Conservation (phyloP, 2,888 invertebrate species). For the Drosophila rellima region DNA sequence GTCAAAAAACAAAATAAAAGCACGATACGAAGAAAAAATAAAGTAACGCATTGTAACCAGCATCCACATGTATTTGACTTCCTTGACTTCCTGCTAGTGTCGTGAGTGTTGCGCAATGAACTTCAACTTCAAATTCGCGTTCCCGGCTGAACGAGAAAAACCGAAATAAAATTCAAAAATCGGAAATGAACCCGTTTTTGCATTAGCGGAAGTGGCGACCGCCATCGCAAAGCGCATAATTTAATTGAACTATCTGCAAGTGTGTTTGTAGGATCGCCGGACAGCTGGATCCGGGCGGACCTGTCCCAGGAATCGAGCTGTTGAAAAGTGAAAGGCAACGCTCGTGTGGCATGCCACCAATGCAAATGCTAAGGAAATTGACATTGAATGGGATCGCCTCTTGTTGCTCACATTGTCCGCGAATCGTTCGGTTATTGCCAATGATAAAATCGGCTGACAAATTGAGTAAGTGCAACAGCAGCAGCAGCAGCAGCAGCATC, state of each 20-base stretch:
- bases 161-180: slow-evolving; percentile 42
- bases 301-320: slow-evolving; percentile 39
- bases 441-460: slow-evolving; percentile 67
- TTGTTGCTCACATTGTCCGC: slow-evolving; percentile 12
- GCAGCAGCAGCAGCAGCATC: slow-evolving; percentile 21
- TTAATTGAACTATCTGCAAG: slow-evolving; percentile 35
- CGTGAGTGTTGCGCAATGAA: slow-evolving; percentile 72
- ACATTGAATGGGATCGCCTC: slow-evolving; percentile 22
- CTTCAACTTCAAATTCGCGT: slow-evolving; percentile 64
- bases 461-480: slow-evolving; percentile 48
- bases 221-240: slow-evolving; percentile 45
- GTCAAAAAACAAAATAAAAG: slow-evolving; percentile 1
- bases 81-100: slow-evolving; percentile 34
- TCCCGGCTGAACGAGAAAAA: slow-evolving; percentile 50
- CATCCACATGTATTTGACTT: slow-evolving; percentile 49
- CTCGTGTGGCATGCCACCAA: slow-evolving; percentile 33
- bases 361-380: slow-evolving; percentile 24
- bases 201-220: slow-evolving; percentile 58
- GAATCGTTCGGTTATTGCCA: slow-evolving; percentile 35
- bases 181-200: slow-evolving; percentile 69
- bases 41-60: slow-evolving; percentile 32
- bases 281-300: slow-evolving; percentile 23
- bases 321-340: slow-evolving; percentile 67
- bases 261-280: slow-evolving; percentile 54
- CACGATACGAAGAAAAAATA: background rate